A percentile compares a stretch with the other conserved stretches of the same genome.
Evolutionary conservation across 2,113 vertebrate genomes (phyloP).

Genomic region (Bettongia penicillata): DNA sequence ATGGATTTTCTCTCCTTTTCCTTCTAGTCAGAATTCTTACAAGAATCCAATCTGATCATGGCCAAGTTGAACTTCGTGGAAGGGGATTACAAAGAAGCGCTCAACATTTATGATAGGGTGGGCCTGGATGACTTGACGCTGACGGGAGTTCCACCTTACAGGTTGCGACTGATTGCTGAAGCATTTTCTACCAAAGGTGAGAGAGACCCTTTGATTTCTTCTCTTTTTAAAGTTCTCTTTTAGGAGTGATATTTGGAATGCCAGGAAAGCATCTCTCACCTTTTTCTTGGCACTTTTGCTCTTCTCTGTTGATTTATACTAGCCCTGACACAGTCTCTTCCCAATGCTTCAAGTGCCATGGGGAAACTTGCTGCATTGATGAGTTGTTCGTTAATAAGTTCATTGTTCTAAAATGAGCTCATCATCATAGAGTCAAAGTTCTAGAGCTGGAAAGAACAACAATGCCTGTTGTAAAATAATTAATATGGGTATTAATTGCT

Average conservation of each 20-base stretch:
- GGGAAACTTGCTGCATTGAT: neutral
- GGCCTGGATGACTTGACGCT: constrained; percentile 93
- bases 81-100: constrained; percentile 92
- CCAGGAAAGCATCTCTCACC: neutral
- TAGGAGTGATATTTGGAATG: fast-evolving
- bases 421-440: neutral
- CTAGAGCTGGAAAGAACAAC: neutral
- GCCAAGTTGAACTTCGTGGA: constrained; percentile 96
- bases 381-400: neutral
- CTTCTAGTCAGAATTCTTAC: constrained; percentile 93
- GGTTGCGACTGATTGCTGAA: constrained; percentile 95
- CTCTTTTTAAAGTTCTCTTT: neutral
- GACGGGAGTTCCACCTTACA: constrained; percentile 89
- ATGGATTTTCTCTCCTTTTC: constrained; percentile 61
- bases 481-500: neutral
- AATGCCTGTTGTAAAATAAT: too few species aligned
- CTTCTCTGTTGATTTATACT: neutral
- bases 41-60: constrained; percentile 95
- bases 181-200: constrained; percentile 96
- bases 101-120: constrained; percentile 89
- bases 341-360: neutral
- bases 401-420: neutral
- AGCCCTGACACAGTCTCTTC: neutral
- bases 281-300: neutral
- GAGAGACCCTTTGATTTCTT: neutral